Conservation (phyloP, 92 coral and sea anemone species). For the Porites rus region DNA sequence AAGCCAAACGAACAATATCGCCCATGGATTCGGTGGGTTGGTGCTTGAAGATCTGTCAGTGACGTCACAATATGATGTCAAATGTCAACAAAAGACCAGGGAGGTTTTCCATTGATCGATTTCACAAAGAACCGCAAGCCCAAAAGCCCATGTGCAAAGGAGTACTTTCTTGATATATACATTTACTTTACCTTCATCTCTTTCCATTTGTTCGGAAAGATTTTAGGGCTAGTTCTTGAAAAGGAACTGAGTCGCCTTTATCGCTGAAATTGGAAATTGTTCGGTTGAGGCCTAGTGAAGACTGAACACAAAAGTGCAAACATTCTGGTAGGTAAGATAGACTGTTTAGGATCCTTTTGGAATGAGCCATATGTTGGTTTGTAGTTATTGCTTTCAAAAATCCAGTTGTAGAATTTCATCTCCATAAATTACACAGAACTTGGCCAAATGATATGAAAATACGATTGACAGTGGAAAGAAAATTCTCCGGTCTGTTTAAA, state of each 20-base stretch:
- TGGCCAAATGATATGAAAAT: conserved; percentile 29
- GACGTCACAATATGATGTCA: conserved; percentile 99
- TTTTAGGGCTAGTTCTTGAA: conserved; percentile 10
- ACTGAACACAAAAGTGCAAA: conserved; percentile 28
- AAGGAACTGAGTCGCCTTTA: neutral
- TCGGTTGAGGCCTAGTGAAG: neutral
- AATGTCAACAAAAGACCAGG: conserved; percentile 93
- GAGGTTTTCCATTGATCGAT: conserved; percentile 93
- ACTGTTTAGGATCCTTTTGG: conserved; percentile 55
- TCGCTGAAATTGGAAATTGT: neutral
- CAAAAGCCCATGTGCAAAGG: conserved; percentile 72
- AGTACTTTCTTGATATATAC: conserved; percentile 20
- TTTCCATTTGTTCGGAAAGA: conserved; percentile 24
- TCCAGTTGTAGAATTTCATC: conserved; percentile 45
- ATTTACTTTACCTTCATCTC: conserved; percentile 14
- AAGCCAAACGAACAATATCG: conserved; percentile 17
- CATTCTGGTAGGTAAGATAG: conserved; percentile 37
- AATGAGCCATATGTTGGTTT: conserved; percentile 51
- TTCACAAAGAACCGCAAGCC: conserved; percentile 95
- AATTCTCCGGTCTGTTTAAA: neutral
- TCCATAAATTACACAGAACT: conserved; percentile 50
- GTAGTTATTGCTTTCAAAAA: conserved; percentile 59
- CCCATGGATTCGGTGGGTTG: conserved; percentile 61
- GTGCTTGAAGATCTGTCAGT: conserved; percentile 84
- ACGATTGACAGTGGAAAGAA: neutral